Base-by-base conservation (phyloP, 2,797 vertebrate species). In the Malurus splendens region DNA sequence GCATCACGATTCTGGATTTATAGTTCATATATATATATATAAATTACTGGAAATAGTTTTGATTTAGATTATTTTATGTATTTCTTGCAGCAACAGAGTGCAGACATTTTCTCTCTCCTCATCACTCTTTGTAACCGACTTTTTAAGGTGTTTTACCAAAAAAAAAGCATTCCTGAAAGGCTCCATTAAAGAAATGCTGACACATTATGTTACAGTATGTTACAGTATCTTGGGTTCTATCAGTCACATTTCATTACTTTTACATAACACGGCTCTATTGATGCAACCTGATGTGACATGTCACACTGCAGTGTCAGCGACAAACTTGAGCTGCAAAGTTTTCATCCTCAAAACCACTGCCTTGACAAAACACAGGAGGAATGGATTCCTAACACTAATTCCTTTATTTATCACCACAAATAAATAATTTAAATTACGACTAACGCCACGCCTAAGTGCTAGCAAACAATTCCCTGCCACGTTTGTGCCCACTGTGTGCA, bases 191-290 rank as follows among this genome's bases (percentile, higher is more conserved):
- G 90, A 94, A 95, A 86, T 95, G 93, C 96, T 94, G 95, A 96
- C 95, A 91, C 92, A 74, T 93, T 67, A 90, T 66, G 92, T 94
- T 92, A 86, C 74, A 70, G 64, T 89, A 81, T 85, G 94, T 92
- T 95, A 93, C 89, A 92, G 72, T 93, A 90, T 86, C 93, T 93
- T 94, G 90, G 94, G 93, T 96, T 95, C 93, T 92, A 96, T 95
- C 94, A 91, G 91, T 97, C 96, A 96, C 87, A 95, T 96, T 92
- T 82, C 90, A 97, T 97, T 97, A 96, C 83, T 96, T 94, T 95
- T 94, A 94, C 94, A 93, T 93, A 95, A 92, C 94, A 77, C 38
- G 70, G 60, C 89, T 70, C 89, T 95, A 89, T 93, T 96, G 95
- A 97, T 96, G 86, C 86, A 95, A 94, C 94, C 85, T 94, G 93